Base-by-base conservation (phyloP, 2,797 vertebrate species). In the Synanceia verrucosa region DNA sequence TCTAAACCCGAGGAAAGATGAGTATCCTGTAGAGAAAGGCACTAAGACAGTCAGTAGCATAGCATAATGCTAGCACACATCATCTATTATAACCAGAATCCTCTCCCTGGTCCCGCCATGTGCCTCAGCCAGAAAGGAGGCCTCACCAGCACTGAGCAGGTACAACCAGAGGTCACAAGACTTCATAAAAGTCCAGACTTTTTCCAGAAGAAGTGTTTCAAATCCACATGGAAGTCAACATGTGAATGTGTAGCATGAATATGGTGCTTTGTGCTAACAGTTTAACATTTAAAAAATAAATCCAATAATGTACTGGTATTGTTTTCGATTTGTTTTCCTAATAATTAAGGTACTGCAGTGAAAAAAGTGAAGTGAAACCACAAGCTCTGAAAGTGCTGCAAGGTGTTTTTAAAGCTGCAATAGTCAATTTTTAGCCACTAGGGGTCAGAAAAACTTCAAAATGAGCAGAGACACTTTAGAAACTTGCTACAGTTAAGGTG, bases 21-120 rank as follows among this genome's bases (percentile, higher is more conserved):
- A 85, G 83, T 86, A 87, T 92, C 89, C 72, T 50, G 56, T 43
- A 70, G 77, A 86, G 76, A 81, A 94, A 95, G 93, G 93, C 92
- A 94, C 93, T 89, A 79, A 85, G 90, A 82, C 81, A 69, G 88
- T 86, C 74, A 68, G 78, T 70, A 82, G 77, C 80, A 46, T 29
- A 75, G 71, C 74, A 23, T 21, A 29, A 75, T 3, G 65, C 82
- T 50, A n/a, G 47, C 66, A 59, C 68, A 79, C 62, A 8, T 81
- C 69, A 33, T 86, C 64, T 37, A 28, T 46, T 56, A 43, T 78
- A 70, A 86, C 79, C 70, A 74, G 68, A 81, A 80, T 86, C 89
- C 86, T 87, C 88, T 76, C 82, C 60, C 91, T 65, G 73, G 78
- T 43, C 24, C 39, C 7, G 47, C 48, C 3, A 1, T 10, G 29